Evolutionary conservation across 2,113 vertebrate species (phyloP), one percentile per base, ranked within the genome.

Genomic region (Corythoichthys haematopterus): DNA sequence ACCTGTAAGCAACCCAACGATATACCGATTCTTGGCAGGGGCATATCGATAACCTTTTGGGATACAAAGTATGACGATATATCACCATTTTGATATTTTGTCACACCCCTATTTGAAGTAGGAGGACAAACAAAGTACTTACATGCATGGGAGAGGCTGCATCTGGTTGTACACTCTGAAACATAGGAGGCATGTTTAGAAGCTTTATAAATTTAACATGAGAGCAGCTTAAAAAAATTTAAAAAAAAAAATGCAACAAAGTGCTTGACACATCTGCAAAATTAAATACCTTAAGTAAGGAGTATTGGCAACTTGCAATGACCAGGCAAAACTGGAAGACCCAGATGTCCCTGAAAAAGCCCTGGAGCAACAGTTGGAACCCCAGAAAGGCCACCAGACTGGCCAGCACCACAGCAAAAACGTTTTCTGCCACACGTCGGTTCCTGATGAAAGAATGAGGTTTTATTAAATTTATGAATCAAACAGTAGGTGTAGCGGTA

Each of bases 301-400:
- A 99, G 88, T 99, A 99, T 63, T 98, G 97, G 92, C 96, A 99
- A 87, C 96, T 98, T 76, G 97, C 97, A 82, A 99, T 98, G 82
- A 99, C 97, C 80, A 99, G 90, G 92, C 97, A 98, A 87, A 99
- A 99, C 92, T 98, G 97, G 89, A 98, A 98, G 80, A 98, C 95
- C 95, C 96, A 98, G 84, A 99, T 98, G 89, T 99, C 97, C 86
- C 94, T 95, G 93, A 98, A 98, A 85, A 98, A 98, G 68, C 94
- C 96, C 84, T 95, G 92, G 75, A 96, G 94, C 70, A 99, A 93
- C 77, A 99, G 93, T 37, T 97, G 72, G 76, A 96, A 99, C 65
- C 97, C 97, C 85, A 99, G 84, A 90, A 99, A 99, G 70, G 97
- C 96, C 88, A 99, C 97, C 77, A 98, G 91, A 89, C 98, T 94